Evolutionary conservation across 2,797 vertebrate species (phyloP).

Genomic region (Hephaestus fuliginosus): DNA sequence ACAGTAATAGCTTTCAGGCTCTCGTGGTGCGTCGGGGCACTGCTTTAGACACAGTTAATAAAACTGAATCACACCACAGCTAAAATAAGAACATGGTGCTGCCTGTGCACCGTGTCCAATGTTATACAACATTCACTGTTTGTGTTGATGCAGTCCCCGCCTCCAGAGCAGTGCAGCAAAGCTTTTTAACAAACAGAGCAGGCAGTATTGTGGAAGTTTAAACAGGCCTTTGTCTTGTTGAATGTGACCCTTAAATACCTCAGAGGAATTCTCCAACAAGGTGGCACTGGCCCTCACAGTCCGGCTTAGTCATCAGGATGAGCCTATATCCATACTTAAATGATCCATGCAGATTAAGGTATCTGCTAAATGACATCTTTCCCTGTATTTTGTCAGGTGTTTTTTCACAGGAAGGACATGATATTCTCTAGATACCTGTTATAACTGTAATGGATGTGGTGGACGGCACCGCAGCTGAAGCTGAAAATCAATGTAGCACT

Average conservation of each 20-base stretch:
- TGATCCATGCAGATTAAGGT: neutral
- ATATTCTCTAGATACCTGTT: neutral
- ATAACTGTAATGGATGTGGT: neutral
- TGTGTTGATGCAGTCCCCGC: neutral
- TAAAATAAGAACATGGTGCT: conserved; percentile 26
- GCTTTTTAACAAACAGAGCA: conserved; percentile 12
- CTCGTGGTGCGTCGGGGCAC: conserved; percentile 1
- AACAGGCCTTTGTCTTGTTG: neutral
- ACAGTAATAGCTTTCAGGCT: conserved; percentile 34
- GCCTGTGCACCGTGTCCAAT: neutral
- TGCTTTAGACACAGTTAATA: conserved; percentile 31
- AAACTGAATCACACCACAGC: conserved; percentile 16
- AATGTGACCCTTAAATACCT: neutral
- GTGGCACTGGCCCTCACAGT: neutral
- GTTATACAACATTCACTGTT: conserved; percentile 11
- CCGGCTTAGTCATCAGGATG: neutral
- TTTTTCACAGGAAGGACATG: neutral
- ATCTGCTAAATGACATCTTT: neutral
- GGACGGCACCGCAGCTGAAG: neutral
- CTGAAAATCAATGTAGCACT: conserved; percentile 25
- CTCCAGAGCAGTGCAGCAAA: conserved; percentile 27
- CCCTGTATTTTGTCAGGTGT: neutral
- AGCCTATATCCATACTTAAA: neutral
- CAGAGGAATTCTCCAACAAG: neutral
- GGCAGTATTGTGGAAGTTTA: neutral